Conservation (phyloP, 1,140 invertebrate species). For the Drosophila gunungcola region DNA sequence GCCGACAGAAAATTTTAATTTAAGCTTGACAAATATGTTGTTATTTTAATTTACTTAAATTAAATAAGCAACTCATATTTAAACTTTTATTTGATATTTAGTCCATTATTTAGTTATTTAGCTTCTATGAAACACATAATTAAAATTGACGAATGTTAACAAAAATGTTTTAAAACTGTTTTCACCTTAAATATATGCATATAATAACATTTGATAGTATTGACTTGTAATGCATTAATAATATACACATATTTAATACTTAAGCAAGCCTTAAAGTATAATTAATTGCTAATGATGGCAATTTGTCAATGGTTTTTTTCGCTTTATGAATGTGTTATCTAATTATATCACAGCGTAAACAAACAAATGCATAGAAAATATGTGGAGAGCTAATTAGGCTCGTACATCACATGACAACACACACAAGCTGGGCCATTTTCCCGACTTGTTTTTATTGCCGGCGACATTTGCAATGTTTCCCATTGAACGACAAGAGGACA, state of each 20-base stretch:
- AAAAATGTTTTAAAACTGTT: no score
- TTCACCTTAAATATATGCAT: no score
- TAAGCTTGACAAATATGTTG: no score
- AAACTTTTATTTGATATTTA: no score
- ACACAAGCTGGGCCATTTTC: conserved; percentile 18
- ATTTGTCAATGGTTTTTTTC: conserved; percentile 20
- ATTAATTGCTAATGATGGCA: conserved; percentile 22
- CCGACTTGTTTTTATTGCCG: conserved; percentile 19
- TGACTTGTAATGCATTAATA: background rate
- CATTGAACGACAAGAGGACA: conserved; percentile 37
- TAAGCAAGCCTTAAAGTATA: conserved; percentile 11
- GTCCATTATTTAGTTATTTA: no score
- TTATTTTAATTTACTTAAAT: no score
- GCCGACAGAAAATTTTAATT: no score
- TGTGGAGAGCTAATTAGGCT: conserved; percentile 42
- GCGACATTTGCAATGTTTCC: conserved; percentile 50
- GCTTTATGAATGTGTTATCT: conserved; percentile 21
- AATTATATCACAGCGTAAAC: conserved; percentile 41
- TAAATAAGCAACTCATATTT: no score
- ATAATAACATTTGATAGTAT: no score
- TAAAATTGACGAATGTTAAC: no score
- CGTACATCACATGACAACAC: conserved; percentile 15
- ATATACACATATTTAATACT: background rate
- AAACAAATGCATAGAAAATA: conserved; percentile 14
- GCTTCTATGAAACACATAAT: no score